Evolutionary conservation across 92 coral and sea anemone genomes (phyloP).

Genomic region (Metridium senile): DNA sequence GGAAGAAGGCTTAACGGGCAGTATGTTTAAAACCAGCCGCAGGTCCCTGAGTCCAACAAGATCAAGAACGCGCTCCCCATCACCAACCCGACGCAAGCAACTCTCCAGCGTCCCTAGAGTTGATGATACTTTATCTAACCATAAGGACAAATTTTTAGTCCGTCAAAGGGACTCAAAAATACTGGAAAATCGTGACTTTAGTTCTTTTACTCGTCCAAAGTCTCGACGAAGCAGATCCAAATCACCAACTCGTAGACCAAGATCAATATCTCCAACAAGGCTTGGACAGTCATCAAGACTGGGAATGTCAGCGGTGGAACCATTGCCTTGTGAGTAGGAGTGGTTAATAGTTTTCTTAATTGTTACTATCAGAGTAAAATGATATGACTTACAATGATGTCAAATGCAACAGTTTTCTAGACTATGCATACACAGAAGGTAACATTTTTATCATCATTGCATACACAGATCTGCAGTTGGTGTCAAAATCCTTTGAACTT

Average conservation of each 20-base stretch:
- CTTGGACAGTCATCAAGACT: slow-evolving; percentile 77
- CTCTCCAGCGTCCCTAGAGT: slow-evolving; percentile 81
- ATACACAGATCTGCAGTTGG: too few species aligned
- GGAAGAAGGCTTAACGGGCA: slow-evolving; percentile 78
- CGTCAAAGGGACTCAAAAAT: slow-evolving; percentile 83
- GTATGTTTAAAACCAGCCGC: slow-evolving; percentile 72
- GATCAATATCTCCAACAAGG: slow-evolving; percentile 83
- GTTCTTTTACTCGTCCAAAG: slow-evolving; percentile 98
- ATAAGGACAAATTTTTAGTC: slow-evolving; percentile 83
- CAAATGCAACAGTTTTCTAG: too few species aligned
- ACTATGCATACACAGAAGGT: too few species aligned
- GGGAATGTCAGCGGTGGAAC: slow-evolving; percentile 76
- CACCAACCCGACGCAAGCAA: slow-evolving; percentile 68
- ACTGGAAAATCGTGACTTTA: slow-evolving; percentile 99
- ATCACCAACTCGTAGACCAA: slow-evolving; percentile 93
- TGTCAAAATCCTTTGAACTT: too few species aligned
- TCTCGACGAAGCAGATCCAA: slow-evolving; percentile 82
- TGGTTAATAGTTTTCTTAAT: not conserved
- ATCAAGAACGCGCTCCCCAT: slow-evolving; percentile 76
- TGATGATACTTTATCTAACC: slow-evolving; percentile 79
- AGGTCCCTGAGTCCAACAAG: slow-evolving; percentile 76
- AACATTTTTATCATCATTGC: too few species aligned
- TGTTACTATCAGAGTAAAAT: not conserved
- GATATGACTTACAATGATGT: too few species aligned
- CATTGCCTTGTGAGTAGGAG: slow-evolving; percentile 70